Conservation (phyloP, 2,888 invertebrate species). For the Eumerus sabulonum region DNA sequence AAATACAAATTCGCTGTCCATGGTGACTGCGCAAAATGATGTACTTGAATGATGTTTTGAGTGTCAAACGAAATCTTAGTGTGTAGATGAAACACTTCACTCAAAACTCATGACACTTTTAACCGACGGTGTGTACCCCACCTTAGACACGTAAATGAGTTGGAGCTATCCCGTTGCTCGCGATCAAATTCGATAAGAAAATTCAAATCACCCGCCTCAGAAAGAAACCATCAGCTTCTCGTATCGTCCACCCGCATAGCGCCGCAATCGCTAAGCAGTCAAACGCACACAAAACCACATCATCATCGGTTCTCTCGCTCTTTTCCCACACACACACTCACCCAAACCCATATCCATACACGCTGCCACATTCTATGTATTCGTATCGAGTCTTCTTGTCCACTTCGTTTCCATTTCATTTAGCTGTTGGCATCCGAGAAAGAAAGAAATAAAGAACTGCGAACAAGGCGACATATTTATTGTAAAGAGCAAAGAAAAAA, state of each 20-base stretch:
- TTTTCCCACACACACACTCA: slow-evolving; percentile 16
- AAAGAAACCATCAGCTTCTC: slow-evolving; percentile 29
- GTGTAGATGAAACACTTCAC: no score
- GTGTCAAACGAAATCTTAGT: no score
- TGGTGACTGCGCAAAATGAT: no score
- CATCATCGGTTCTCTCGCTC: slow-evolving; percentile 10
- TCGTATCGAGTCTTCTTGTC: slow-evolving; percentile 67
- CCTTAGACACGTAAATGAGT: no score
- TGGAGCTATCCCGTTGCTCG: no score
- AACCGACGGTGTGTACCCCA: no score
- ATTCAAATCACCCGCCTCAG: slow-evolving; percentile 47
- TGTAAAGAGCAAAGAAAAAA: slow-evolving; percentile 48
- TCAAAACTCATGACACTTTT: no score
- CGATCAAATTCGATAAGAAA: not conserved
- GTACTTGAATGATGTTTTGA: no score
- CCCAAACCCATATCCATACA: slow-evolving; percentile 30
- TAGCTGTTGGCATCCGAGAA: slow-evolving; percentile 72
- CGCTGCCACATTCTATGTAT: slow-evolving; percentile 28
- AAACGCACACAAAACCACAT: slow-evolving; percentile 35
- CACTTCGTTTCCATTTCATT: slow-evolving; percentile 70
- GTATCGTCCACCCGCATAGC: slow-evolving; percentile 38
- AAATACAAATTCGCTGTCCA: no score
- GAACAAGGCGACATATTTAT: slow-evolving; percentile 68
- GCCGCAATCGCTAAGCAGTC: slow-evolving; percentile 13
- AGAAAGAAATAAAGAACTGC: slow-evolving; percentile 69